Evolutionary conservation across 2,888 invertebrate genomes (phyloP).

Genomic region (Trichogramma evanescens): DNA sequence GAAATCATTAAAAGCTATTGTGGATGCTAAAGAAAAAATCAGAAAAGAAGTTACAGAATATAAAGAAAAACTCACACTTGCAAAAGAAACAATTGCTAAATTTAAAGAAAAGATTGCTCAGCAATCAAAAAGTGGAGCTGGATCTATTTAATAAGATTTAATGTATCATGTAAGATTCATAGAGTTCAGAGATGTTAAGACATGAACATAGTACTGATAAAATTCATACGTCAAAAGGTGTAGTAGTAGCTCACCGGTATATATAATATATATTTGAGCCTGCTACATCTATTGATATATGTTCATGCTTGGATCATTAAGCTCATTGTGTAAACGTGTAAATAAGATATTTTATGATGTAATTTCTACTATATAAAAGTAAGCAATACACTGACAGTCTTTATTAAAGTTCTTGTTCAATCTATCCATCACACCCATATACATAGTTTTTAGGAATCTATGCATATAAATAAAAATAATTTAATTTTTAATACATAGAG

Average conservation of each 20-base stretch:
- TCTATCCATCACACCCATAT: constrained; percentile 35
- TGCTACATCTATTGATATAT: too few relatives aligned
- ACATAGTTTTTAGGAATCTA: constrained; percentile 29
- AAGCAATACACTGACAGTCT: constrained; percentile 42
- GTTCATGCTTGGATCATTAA: too few relatives aligned
- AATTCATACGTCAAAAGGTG: too few relatives aligned
- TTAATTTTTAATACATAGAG: constrained; percentile 29
- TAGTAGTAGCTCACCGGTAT: too few relatives aligned
- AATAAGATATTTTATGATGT: constrained; percentile 18
- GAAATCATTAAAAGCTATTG: constrained; percentile 68
- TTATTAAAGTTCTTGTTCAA: constrained; percentile 41
- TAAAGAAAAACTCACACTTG: constrained; percentile 76
- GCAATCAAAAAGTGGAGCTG: constrained; percentile 33
- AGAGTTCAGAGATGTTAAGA: neutral
- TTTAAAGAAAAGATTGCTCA: constrained; percentile 71
- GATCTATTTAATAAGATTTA: neutral
- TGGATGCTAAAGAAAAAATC: constrained; percentile 74
- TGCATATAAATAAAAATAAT: constrained; percentile 41
- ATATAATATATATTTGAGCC: too few relatives aligned
- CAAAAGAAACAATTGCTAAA: constrained; percentile 76
- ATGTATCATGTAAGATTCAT: constrained; percentile 4
- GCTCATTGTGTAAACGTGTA: constrained; percentile 7
- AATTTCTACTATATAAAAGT: constrained; percentile 23
- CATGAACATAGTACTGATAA: constrained; percentile 1
- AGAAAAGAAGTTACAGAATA: constrained; percentile 74